Percentiles rank a stretch among this genome's conserved stretches.
These are phyloP conservation scores for Sinohyriopsis cumingii DNA, from an alignment of 2,888 invertebrate genomes.

Conservation along the genomic window DNA sequence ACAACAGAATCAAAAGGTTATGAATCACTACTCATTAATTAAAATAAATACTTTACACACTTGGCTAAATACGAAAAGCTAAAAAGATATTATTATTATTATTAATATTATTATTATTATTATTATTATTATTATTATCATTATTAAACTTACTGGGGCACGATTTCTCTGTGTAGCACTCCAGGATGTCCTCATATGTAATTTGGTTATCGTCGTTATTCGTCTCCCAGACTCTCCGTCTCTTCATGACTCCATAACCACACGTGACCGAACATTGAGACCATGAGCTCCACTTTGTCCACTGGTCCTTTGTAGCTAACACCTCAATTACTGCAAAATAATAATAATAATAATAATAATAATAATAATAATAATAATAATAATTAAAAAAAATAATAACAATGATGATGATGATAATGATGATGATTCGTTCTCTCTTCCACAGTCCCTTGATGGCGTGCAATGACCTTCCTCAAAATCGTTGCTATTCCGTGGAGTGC, in stretches of 20 bases:
- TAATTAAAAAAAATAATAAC: no score
- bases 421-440: no score
- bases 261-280: slow-evolving; percentile 33
- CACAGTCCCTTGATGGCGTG: no score
- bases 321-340: slow-evolving; percentile 18
- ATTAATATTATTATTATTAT: neutral
- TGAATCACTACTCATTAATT: no score
- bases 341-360: neutral
- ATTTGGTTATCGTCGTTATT: slow-evolving; percentile 13
- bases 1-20: no score
- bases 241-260: slow-evolving; percentile 36
- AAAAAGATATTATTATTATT: no score
- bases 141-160: slow-evolving; percentile 29
- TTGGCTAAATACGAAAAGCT: no score
- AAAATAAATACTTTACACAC: no score
- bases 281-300: slow-evolving; percentile 36
- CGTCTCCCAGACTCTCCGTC: slow-evolving; percentile 27
- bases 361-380: no score
- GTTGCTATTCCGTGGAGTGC: no score
- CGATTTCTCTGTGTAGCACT: slow-evolving; percentile 27
- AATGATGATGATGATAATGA: no score
- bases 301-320: slow-evolving; percentile 22
- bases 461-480: no score
- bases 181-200: slow-evolving; percentile 33
- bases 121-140: neutral